Conservation (phyloP, 2,888 invertebrate genomes). For the Torymus tubicola region DNA sequence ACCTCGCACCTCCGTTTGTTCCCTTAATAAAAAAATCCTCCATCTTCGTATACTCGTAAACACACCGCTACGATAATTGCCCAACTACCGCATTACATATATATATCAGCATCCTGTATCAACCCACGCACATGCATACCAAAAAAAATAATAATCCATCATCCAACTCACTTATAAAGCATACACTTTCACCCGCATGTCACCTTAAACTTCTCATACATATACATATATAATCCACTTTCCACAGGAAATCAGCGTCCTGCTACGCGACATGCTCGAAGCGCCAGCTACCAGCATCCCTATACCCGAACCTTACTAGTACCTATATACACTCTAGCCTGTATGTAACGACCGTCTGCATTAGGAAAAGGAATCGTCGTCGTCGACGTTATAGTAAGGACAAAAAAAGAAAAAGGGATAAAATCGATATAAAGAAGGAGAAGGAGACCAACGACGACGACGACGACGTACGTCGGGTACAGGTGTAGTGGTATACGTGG, state of each 20-base stretch:
- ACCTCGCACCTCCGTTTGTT: too few species aligned
- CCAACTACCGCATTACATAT: too few species aligned
- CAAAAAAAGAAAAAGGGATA: slow-evolving; percentile 62
- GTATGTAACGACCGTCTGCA: too few species aligned
- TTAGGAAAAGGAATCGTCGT: too few species aligned
- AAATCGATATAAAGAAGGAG: background rate
- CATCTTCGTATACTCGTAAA: too few species aligned
- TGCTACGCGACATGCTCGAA: slow-evolving; percentile 72
- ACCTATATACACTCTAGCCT: background rate
- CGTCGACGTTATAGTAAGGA: background rate
- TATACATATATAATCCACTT: too few species aligned
- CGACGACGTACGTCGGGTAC: background rate
- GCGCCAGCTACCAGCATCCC: slow-evolving; percentile 68
- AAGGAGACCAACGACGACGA: background rate
- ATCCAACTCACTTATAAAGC: too few species aligned
- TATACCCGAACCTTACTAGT: slow-evolving; percentile 71
- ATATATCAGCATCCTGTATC: too few species aligned
- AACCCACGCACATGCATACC: background rate
- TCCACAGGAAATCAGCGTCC: slow-evolving; percentile 70
- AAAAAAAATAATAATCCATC: background rate
- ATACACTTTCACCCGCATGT: slow-evolving; percentile 5
- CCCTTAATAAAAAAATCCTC: too few species aligned
- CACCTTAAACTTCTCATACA: too few species aligned
- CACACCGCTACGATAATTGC: too few species aligned
- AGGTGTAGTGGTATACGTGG: background rate